phyloP scores from a whole-genome alignment of 2,113 vertebrate genomes.

The Festucalex cinctus region DNA sequence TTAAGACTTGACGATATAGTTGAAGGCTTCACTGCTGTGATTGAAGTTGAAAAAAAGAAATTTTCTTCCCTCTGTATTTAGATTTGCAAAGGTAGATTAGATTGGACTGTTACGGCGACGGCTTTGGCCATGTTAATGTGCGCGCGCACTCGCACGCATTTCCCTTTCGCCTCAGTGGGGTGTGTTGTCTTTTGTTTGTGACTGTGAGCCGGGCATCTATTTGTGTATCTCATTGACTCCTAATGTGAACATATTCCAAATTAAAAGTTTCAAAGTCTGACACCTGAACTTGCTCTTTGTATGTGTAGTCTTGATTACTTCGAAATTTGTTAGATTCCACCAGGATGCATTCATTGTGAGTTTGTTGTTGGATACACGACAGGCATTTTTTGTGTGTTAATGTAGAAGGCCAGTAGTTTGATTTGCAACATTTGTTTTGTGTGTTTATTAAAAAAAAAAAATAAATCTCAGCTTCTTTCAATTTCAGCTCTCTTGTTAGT shows the following conservation, averaged over 20 bases:
- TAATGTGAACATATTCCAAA: slow-evolving; percentile 46
- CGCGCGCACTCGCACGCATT: slow-evolving; percentile 2
- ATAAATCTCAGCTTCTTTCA: too few species aligned
- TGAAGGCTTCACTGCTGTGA: not conserved
- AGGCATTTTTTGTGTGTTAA: not conserved
- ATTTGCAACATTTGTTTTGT: too few species aligned
- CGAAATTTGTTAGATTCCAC: not conserved
- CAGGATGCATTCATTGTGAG: too few species aligned
- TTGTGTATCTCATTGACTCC: slow-evolving; percentile 31
- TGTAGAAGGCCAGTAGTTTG: not conserved
- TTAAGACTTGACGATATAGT: slow-evolving; percentile 4
- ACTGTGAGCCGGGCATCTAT: slow-evolving; percentile 3
- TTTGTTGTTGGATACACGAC: not conserved
- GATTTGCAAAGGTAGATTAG: slow-evolving; percentile 2
- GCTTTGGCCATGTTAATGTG: slow-evolving; percentile 6
- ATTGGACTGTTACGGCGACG: slow-evolving; percentile 10
- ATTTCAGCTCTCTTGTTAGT: too few species aligned
- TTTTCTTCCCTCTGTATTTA: slow-evolving; percentile 11
- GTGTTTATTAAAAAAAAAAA: too few species aligned
- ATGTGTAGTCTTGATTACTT: not conserved
- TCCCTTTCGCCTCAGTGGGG: slow-evolving; percentile 39
- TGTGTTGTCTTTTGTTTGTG: slow-evolving; percentile 37
- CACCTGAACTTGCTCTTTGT: slow-evolving; percentile 3
- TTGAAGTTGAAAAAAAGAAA: not conserved
- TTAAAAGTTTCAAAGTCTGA: slow-evolving; percentile 51